These are phyloP conservation scores for Dolichomitus sp. DNA, from an alignment of 2,888 invertebrate species.

Conservation along the genomic window DNA sequence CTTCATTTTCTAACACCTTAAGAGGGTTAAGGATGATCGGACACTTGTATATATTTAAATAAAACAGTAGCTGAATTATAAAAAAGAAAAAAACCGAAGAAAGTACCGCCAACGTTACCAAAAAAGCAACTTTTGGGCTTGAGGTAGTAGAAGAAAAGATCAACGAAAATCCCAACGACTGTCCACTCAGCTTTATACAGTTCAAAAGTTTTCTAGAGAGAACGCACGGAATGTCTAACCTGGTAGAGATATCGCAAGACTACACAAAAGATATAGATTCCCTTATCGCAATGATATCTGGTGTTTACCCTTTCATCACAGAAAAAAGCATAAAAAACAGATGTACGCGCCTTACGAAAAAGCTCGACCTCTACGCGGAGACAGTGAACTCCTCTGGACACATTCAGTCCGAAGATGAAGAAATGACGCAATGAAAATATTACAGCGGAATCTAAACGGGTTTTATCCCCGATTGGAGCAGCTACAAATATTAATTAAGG, in stretches of 20 bases:
- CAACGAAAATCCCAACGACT: conserved; percentile 8
- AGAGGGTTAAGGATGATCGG: not conserved
- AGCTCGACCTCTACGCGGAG: conserved; percentile 1
- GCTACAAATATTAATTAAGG: conserved; percentile 9
- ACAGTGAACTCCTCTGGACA: not conserved
- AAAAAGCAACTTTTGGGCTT: not conserved
- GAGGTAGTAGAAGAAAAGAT: conserved; percentile 14
- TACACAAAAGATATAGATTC: not conserved
- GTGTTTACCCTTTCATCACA: not conserved
- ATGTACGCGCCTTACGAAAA: conserved; percentile 14
- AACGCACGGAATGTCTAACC: not conserved
- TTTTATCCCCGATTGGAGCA: conserved; percentile 2
- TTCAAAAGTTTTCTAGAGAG: conserved; percentile 30
- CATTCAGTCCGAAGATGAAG: not conserved
- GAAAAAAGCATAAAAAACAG: conserved; percentile 7
- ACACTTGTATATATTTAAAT: not conserved
- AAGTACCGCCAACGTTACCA: not conserved
- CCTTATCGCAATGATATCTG: conserved; percentile 18
- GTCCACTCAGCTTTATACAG: not conserved
- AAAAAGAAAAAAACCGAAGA: conserved; percentile 1
- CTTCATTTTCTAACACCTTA: not conserved
- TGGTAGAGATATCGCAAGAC: conserved; percentile 8
- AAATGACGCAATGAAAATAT: not conserved
- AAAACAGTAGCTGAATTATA: not conserved
- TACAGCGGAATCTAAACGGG: conserved; percentile 20